Conservation (phyloP, 2,797 vertebrate genomes). For the Emydoidea blandingii region DNA sequence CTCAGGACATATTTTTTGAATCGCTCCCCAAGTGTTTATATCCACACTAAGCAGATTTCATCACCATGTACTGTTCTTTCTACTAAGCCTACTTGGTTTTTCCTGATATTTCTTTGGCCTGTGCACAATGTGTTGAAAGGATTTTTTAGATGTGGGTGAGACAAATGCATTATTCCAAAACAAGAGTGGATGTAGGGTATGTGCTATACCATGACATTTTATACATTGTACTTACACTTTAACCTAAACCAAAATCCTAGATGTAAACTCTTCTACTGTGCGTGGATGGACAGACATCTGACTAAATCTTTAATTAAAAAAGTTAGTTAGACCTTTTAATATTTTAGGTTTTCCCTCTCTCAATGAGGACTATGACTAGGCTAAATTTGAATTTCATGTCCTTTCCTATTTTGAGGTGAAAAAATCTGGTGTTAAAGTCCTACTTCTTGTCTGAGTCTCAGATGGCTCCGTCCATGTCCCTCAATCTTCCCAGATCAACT, state of each 20-base stretch:
- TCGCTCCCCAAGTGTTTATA: rapidly evolving
- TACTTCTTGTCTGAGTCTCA: neutral
- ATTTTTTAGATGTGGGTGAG: rapidly evolving
- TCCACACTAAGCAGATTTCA: rapidly evolving
- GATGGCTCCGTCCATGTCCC: neutral
- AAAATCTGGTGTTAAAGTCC: neutral
- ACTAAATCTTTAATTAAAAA: neutral
- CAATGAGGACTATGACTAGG: rapidly evolving
- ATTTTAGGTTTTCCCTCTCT: neutral
- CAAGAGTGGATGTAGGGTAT: neutral
- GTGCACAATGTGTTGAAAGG: rapidly evolving
- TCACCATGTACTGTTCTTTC: rapidly evolving
- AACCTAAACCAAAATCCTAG: neutral
- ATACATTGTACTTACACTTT: neutral
- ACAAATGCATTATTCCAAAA: neutral
- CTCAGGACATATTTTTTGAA: neutral
- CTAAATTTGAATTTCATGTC: neutral
- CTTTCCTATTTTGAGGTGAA: neutral
- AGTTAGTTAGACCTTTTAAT: neutral
- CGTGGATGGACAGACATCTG: neutral
- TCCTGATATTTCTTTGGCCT: neutral
- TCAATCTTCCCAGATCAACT: neutral
- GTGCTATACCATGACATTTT: no score
- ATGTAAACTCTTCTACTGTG: neutral
- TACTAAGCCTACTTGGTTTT: rapidly evolving